Base-by-base conservation (phyloP, 2,888 invertebrate genomes). In the Apodemia zela region DNA sequence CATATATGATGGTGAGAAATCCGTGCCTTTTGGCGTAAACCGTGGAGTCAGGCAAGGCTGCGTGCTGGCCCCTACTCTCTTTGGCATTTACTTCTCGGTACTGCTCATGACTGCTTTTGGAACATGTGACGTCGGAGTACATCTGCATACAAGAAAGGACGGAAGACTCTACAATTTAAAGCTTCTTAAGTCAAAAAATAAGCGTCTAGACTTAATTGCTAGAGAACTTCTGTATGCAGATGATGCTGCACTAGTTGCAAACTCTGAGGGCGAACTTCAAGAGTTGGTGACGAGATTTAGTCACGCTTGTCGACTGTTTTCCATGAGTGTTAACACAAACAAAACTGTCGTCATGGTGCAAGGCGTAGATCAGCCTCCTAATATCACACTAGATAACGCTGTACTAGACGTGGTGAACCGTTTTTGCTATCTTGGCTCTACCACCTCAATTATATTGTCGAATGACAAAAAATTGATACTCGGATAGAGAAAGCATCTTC, bases 31-130 rank as follows among this genome's bases (percentile, higher is more conserved):
- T 35, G 61, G 38, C 6, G 33, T 66, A 0, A 18, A 21, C 13
- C 38, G 64, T 10, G 61, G 66, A 15, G 64, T 66, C 1, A 49
- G 63, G 4, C 65, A 65, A 18, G 65, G 65, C n/a, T 65, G 62
- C 13, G 65, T 65, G 6, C 18, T 65, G 13, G 65, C 60, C 6
- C 60, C 65, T 45, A 65, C 65, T 8, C 57, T 65, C 18, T 65
- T 63, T 54, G 61, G 58, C 0, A 58, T 61, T 3, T 64, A 21
- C 35, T 47, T 61, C 13, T 64, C 64, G 8, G 3, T 42, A 15
- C 15, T 51, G 5, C 17, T 58, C 25, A 15, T 13, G 15, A 25
- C 6, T 0, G 61, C 61, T 2, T 63, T 59, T 13, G 59, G 35
- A 11, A 54, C 47, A 29, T 3, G 21, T 35, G 18, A 45, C 21